Base-by-base conservation (phyloP, 2,113 vertebrate species). In the Trachemys scripta region DNA sequence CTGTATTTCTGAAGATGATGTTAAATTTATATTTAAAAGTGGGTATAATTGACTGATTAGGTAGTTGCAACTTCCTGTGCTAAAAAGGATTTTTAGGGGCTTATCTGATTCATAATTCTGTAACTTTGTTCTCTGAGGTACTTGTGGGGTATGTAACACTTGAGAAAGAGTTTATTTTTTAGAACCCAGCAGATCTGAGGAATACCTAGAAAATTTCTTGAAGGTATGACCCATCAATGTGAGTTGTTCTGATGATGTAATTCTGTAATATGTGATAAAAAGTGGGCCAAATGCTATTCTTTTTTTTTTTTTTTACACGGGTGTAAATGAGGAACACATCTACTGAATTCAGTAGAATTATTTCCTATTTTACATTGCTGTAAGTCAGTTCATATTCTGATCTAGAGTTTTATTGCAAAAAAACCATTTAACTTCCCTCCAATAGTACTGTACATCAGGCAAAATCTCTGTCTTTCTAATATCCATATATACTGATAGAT, bases 61-160 rank as follows among this genome's bases (percentile, higher is more conserved):
- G 1, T 78, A 51, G 84, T 80, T 1, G 80, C 86, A 86, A 88
- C 38, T 0, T 0, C 0, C 11, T 5, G 50, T 51, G 53, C 53
- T 42, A 69, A 54, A 54, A 8, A 54, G 20, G 53, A 54, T 92
- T 2, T 72, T 47, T 45, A 35, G 84, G 3, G 1, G 1, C 5
- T 86, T 42, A 51, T 35, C 8, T 62, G 49, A 38, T 84, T 62
- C 93, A 14, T 14, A 47, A 11, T 56, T 54, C 80, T 76, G 20
- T 29, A 93, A 29, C 2, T 88, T 84, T 1, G 31, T 53, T 92
- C 4, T 54, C 11, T 90, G 2, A 72, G 35, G 12, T 72, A 56
- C 25, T 42, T 91, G 9, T 1, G 49, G 56, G 35, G 5, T 5
- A 45, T 14, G 47, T 27, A 29, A 27, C 47, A 14, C 45, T 78